Evolutionary conservation across 2,797 vertebrate species (phyloP), one percentile per base, ranked within the genome.

Genomic region (Anisognathus igniventris): DNA sequence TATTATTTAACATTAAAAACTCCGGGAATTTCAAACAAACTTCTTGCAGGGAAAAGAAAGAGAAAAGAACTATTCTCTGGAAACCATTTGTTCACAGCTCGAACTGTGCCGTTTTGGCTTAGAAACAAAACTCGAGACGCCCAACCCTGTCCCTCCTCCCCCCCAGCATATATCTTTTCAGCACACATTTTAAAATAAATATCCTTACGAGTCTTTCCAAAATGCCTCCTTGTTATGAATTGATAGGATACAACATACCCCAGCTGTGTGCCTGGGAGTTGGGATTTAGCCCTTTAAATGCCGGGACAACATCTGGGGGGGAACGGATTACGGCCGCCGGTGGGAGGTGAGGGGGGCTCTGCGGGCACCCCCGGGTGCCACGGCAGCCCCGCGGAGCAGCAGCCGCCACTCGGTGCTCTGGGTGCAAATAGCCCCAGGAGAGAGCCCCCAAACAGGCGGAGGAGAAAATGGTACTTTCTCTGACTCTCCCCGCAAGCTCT

Each of bases 11-110:
- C 66, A 60, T 80, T 77, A 56, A 18, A 91, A 90, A 88, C 47
- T 65, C 48, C 14, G 10, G 54, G 58, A 78, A 94, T 77, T 92
- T 89, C 74, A 93, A 91, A 93, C 67, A 94, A 83, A 31, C 4
- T 57, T 88, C 76, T 88, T 84, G 17, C 48, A 60, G 61, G 42
- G 54, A 44, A 91, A 86, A 95, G 91, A 94, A 93, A 76, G 58
- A 93, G 60, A 40, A 88, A 88, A 84, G 24, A 93, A 50, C 66
- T 77, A 16, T 60, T 83, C 48, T 83, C 80, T 95, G 95, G 81
- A 91, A 96, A 88, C 37, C 87, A 92, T 95, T 96, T 95, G 91
- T 95, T 93, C 87, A 80, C 91, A 88, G 86, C 68, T 92, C 48
- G 27, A 82, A 58, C 72, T 81, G 72, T 75, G 78, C 62, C 51